A percentile compares a stretch with the other conserved stretches of the same genome.
Evolutionary conservation across 2,113 vertebrate species (phyloP).

Genomic region (Taurulus bubalis): DNA sequence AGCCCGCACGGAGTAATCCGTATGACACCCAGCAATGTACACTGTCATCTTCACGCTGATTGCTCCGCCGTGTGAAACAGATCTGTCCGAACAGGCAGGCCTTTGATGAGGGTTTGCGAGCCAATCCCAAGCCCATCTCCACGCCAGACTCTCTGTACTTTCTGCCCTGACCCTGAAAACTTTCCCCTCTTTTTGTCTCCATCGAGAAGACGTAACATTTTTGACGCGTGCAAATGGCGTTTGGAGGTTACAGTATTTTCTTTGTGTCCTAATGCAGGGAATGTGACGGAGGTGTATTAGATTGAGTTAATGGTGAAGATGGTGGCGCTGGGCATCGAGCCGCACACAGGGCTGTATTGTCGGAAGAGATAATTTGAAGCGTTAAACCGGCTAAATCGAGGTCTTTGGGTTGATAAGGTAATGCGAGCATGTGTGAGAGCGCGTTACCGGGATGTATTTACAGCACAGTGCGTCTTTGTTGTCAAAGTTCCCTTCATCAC

Average conservation of each 20-base stretch:
- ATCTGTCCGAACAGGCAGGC: constrained; percentile 46
- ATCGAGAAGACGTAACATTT: constrained; percentile 25
- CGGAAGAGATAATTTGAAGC: constrained; percentile 6
- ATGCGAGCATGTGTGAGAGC: constrained; percentile 15
- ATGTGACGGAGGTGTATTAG: constrained; percentile 48
- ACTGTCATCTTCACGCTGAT: constrained; percentile 51
- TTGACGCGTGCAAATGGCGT: constrained; percentile 47
- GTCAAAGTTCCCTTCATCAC: constrained; percentile 23
- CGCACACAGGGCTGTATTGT: constrained; percentile 54
- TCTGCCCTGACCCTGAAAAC: background rate
- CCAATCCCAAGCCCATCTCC: constrained; percentile 34
- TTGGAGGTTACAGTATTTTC: constrained; percentile 43
- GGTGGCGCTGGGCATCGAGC: constrained; percentile 12
- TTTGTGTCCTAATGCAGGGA: constrained; percentile 43
- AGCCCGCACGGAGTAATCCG: constrained; percentile 40
- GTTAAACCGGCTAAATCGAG: constrained; percentile 48
- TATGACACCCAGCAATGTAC: constrained; percentile 41
- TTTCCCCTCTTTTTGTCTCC: background rate
- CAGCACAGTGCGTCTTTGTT: constrained; percentile 15
- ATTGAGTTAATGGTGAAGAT: constrained; percentile 41
- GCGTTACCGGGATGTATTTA: constrained; percentile 22
- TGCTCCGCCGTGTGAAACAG: constrained; percentile 57
- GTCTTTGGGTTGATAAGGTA: constrained; percentile 34
- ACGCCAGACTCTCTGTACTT: constrained; percentile 12
- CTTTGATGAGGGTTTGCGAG: constrained; percentile 49